Evolutionary conservation across 2,888 invertebrate genomes (phyloP), one percentile per base, ranked within the genome.

Genomic region (Agapetus fuscipes): DNA sequence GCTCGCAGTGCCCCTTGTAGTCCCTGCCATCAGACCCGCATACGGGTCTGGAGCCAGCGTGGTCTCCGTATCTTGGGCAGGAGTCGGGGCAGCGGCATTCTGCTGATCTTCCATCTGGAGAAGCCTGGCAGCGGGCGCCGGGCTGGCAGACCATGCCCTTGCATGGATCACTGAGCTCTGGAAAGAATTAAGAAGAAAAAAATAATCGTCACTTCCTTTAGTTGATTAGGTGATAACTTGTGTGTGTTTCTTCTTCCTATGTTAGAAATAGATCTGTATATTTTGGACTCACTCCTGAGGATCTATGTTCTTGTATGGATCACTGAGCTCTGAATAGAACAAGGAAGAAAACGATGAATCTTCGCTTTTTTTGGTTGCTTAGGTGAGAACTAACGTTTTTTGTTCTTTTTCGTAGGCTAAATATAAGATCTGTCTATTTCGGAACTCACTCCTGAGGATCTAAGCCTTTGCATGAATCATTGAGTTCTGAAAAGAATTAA

Each of bases 21-120:
- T 89, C 88, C 46, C 76, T 68, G 6, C 85, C 87, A 64, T 93
- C 87, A 55, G 79, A 70, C 59, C 87, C 85, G 61, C 91, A 91
- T 31, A 91, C 78, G 1, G 86, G 80, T 37, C 78, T 68, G 24
- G 84, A 83, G 42, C 81, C 83, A 49, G 80, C 75, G 64, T 83
- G 84, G 64, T 89, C 88, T 3, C 88, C 88, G 63, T 83, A 85
- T 58, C 75, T 80, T 38, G 84, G 83, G 58, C 90, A 90, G 45
- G 78, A 76, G 39, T 76, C 72, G 29, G 83, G 79, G 56, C 89
- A 89, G 57, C 83, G 78, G 65, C 89, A 90, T 55, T 73, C 74
- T 52, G 82, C 77, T 35, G 76, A 72, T 39, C 71, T 72, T 25
- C 86, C 88, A 61, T 87, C 85, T 35, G 74, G 55, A 30, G 72